These are phyloP conservation scores for Oxystoma pomonae DNA, from an alignment of 2,888 invertebrate species.

Conservation along the genomic window DNA sequence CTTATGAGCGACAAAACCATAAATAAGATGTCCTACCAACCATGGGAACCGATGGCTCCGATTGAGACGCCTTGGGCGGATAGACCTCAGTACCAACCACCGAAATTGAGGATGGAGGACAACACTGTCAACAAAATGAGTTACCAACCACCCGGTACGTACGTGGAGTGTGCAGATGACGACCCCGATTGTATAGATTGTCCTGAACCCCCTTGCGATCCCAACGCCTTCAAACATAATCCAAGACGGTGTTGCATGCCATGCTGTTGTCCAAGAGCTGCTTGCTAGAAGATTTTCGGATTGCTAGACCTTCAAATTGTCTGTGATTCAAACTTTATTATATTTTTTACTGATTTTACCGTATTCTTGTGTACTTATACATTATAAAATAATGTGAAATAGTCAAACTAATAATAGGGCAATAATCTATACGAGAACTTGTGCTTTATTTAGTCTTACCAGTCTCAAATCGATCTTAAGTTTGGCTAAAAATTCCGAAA, in stretches of 20 bases:
- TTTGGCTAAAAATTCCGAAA: conserved; percentile 83
- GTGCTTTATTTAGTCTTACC: too few relatives aligned
- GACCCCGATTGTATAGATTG: conserved; percentile 52
- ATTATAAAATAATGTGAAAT: conserved; percentile 5
- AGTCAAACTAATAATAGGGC: conserved; percentile 14
- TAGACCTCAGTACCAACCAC: conserved; percentile 45
- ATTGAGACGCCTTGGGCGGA: conserved; percentile 48
- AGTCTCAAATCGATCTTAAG: conserved; percentile 80
- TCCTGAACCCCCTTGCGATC: conserved; percentile 36
- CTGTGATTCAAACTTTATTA: conserved; percentile 16
- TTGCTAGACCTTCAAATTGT: not conserved
- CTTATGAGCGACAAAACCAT: conserved; percentile 42
- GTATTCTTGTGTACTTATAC: conserved; percentile 4
- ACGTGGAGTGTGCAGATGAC: conserved; percentile 54
- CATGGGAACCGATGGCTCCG: conserved; percentile 44
- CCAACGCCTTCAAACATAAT: conserved; percentile 19
- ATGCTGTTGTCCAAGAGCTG: conserved; percentile 46
- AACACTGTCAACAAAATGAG: conserved; percentile 60
- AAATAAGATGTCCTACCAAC: conserved; percentile 50
- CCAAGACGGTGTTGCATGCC: conserved; percentile 36
- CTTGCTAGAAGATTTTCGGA: conserved; percentile 32
- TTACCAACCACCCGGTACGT: conserved; percentile 58
- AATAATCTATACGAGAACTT: too few relatives aligned
- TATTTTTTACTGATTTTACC: conserved; percentile 41
- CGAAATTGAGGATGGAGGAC: conserved; percentile 49